Percentiles rank a stretch among this genome's conserved stretches.
phyloP scores from a whole-genome alignment of 2,888 invertebrate species.

The Pseudoips prasinana region DNA sequence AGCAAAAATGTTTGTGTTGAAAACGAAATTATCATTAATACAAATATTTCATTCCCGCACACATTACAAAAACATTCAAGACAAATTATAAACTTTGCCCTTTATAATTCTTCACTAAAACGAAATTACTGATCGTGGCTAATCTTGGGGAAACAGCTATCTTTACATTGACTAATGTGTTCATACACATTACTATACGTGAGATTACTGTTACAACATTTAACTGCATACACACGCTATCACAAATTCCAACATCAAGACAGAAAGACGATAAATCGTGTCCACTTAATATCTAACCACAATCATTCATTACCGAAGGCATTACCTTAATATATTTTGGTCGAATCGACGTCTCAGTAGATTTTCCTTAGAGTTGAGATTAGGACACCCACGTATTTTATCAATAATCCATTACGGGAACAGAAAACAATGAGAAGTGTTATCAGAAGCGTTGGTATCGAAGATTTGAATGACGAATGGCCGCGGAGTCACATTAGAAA shows the following conservation, averaged over 20 bases:
- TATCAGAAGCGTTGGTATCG: conserved; percentile 67
- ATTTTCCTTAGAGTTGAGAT: conserved; percentile 61
- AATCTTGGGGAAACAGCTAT: conserved; percentile 55
- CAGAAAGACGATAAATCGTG: conserved; percentile 62
- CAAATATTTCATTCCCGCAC: conserved; percentile 36
- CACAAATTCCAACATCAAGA: conserved; percentile 65
- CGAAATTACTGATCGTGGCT: conserved; percentile 54
- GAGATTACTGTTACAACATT: conserved; percentile 66
- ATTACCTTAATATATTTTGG: conserved; percentile 62
- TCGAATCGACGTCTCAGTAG: conserved; percentile 59
- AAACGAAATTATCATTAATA: conserved; percentile 37
- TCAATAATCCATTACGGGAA: conserved; percentile 80
- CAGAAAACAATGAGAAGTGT: conserved; percentile 74
- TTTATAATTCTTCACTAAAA: conserved; percentile 45
- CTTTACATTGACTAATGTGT: conserved; percentile 67
- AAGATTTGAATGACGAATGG: conserved; percentile 67
- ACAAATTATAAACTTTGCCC: conserved; percentile 63
- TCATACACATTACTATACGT: conserved; percentile 49
- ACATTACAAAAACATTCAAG: conserved; percentile 37
- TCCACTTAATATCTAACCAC: conserved; percentile 69
- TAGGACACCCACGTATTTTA: conserved; percentile 79
- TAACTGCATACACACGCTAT: conserved; percentile 61
- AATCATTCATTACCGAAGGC: conserved; percentile 66
- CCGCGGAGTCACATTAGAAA: conserved; percentile 69
- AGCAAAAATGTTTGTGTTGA: conserved; percentile 24